Percentiles rank a stretch among this genome's conserved stretches.
Conservation (phyloP, 2,797 vertebrate species). For the Pteropus rufus region DNA sequence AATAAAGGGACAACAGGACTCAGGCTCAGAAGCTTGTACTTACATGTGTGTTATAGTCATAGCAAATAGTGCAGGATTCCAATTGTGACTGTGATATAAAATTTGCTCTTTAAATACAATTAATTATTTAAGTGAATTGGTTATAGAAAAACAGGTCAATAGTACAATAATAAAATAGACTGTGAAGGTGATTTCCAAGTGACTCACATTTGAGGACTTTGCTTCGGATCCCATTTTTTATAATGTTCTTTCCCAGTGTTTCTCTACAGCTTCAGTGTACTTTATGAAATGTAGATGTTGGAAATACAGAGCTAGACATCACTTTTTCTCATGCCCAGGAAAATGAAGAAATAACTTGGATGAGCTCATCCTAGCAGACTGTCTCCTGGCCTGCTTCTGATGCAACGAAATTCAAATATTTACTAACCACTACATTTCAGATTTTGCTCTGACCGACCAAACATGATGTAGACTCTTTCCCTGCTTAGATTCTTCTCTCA, state of each 20-base stretch:
- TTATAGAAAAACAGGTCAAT: background rate
- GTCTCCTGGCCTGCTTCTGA: background rate
- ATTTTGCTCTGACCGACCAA: background rate
- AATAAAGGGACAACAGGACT: background rate
- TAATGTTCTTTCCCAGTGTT: background rate
- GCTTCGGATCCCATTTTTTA: background rate
- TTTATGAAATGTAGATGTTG: background rate
- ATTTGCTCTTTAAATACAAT: background rate
- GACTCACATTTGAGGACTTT: background rate
- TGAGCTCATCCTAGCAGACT: background rate
- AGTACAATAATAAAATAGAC: background rate
- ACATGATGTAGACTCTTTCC: background rate
- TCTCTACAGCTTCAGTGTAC: background rate
- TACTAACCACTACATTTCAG: background rate
- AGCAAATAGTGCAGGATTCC: background rate
- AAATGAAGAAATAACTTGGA: constrained; percentile 1
- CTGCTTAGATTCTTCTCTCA: background rate
- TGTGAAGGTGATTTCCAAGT: background rate
- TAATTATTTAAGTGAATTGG: background rate
- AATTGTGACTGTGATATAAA: background rate
- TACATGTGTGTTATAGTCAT: background rate
- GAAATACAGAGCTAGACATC: background rate
- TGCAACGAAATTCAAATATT: constrained; percentile 11
- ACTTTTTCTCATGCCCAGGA: constrained; percentile 1
- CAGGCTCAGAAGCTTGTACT: background rate